Percentiles rank a stretch among this genome's conserved stretches.
Conservation (phyloP, 1,140 invertebrate species). For the Diorhabda elongata region DNA sequence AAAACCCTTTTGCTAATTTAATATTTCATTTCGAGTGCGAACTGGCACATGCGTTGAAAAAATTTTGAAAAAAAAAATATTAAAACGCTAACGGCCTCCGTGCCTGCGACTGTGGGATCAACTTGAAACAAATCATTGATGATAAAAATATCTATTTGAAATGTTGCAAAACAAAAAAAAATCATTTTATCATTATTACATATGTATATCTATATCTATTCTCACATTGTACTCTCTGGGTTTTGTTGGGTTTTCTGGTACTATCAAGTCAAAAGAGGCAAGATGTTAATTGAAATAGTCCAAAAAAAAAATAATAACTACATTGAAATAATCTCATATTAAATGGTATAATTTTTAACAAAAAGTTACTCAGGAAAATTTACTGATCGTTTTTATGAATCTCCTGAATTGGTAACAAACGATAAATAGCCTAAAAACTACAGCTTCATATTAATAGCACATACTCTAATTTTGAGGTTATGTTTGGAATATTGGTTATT, state of each 20-base stretch:
- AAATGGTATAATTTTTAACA: too few relatives aligned
- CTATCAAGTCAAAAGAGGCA: constrained; percentile 28
- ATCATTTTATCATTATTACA: constrained; percentile 38
- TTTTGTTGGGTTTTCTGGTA: constrained; percentile 18
- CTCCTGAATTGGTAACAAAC: too few relatives aligned
- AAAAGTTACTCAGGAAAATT: too few relatives aligned
- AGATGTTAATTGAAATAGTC: too few relatives aligned
- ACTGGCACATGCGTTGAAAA: constrained; percentile 41
- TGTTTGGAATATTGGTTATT: too few relatives aligned
- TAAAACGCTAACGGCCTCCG: constrained; percentile 41
- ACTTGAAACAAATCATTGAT: constrained; percentile 46
- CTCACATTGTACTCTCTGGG: constrained; percentile 40
- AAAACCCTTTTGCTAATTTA: too few relatives aligned
- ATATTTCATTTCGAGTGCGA: constrained; percentile 39
- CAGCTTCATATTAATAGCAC: too few relatives aligned
- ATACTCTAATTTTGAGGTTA: too few relatives aligned
- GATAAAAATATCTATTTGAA: constrained; percentile 42
- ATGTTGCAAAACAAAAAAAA: constrained; percentile 37
- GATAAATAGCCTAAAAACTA: too few relatives aligned
- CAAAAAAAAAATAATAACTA: too few relatives aligned
- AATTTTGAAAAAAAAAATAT: constrained; percentile 36
- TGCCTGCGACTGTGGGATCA: constrained; percentile 48
- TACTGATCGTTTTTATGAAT: too few relatives aligned
- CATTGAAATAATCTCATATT: too few relatives aligned
- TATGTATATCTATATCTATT: constrained; percentile 42